Base-by-base conservation (phyloP, 2,113 vertebrate species). In the Phyllostomus discolor region DNA sequence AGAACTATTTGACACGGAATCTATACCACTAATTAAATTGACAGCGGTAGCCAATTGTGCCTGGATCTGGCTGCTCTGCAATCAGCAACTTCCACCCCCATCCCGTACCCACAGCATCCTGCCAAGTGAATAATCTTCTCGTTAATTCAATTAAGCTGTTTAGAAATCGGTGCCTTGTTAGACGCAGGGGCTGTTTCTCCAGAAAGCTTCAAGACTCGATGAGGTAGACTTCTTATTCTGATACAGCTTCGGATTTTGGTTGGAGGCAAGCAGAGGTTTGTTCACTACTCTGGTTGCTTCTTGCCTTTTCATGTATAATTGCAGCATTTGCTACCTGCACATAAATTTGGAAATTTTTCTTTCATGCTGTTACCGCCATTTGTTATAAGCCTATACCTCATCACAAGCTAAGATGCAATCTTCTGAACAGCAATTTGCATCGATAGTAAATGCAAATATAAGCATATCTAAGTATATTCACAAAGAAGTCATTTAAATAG, bases 121-220 rank as follows among this genome's bases (percentile, higher is more conserved):
- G 95, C 94, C 94, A 96, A 97, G 88, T 88, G 76, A 97, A 95
- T 92, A 94, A 97, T 94, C 80, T 97, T 91, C 94, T 88, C 2
- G 7, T 91, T 95, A 88, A 95, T 96, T 97, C 96, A 97, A 88
- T 98, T 97, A 97, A 96, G 85, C 88, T 94, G 78, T 82, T 95
- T 70, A 90, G 94, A 97, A 97, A 90, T 62, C 19, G 38, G 59
- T 95, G 87, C 80, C 91, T 93, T 86, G 78, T 94, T 95, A 85
- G 88, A 95, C 82, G 69, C 38, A 87, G 52, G 70, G 69, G 35
- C 81, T 95, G 54, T 12, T 75, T 92, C 67, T 97, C 80, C 80
- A 72, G 84, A 79, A 96, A 66, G 67, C 41, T 92, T 96, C 28
- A 38, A 33, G 73, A n/a, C n/a, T 78, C 15, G 5, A 20, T 92